A percentile compares a stretch with the other conserved stretches of the same genome.
phyloP scores from a whole-genome alignment of 2,888 invertebrate species.

The Rhimphoctona megacephalus region DNA sequence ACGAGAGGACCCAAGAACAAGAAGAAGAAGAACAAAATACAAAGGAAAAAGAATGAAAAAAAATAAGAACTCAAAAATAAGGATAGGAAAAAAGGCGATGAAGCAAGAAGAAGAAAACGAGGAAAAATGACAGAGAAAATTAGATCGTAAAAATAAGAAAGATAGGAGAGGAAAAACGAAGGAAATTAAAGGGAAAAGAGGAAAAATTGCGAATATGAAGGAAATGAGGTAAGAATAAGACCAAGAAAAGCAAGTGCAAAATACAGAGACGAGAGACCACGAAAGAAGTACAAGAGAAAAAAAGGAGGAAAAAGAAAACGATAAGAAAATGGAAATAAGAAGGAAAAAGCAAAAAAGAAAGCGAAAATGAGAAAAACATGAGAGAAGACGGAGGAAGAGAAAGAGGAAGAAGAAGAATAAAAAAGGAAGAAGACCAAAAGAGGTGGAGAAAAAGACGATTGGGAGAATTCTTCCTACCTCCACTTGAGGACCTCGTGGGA shows the following conservation, averaged over 20 bases:
- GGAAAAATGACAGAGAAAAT: slow-evolving; percentile 57
- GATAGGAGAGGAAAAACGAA: slow-evolving; percentile 72
- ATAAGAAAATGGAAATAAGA: slow-evolving; percentile 58
- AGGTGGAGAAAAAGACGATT: slow-evolving; percentile 64
- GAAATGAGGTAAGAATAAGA: slow-evolving; percentile 50
- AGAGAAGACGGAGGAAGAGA: slow-evolving; percentile 42
- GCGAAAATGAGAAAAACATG: slow-evolving; percentile 13
- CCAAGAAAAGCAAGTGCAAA: slow-evolving; percentile 74
- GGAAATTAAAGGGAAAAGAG: slow-evolving; percentile 47
- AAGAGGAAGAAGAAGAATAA: slow-evolving; percentile 57
- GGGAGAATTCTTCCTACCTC: slow-evolving; percentile 62
- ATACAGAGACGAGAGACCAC: neutral
- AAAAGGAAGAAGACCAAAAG: slow-evolving; percentile 58
- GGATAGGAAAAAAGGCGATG: slow-evolving; percentile 54
- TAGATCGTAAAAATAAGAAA: slow-evolving; percentile 54
- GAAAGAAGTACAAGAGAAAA: slow-evolving; percentile 33
- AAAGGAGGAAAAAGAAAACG: slow-evolving; percentile 41
- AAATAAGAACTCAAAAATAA: slow-evolving; percentile 51
- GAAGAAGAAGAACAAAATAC: slow-evolving; percentile 70
- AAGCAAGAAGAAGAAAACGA: slow-evolving; percentile 26
- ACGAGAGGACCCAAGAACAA: slow-evolving; percentile 51
- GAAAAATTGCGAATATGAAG: slow-evolving; percentile 39
- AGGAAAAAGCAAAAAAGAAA: slow-evolving; percentile 64
- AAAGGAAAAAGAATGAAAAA: slow-evolving; percentile 43
- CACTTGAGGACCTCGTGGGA: slow-evolving; percentile 53